Percentiles rank a stretch among this genome's conserved stretches.
Conservation (phyloP, 2,113 vertebrate species). For the Girardinichthys multiradiatus region DNA sequence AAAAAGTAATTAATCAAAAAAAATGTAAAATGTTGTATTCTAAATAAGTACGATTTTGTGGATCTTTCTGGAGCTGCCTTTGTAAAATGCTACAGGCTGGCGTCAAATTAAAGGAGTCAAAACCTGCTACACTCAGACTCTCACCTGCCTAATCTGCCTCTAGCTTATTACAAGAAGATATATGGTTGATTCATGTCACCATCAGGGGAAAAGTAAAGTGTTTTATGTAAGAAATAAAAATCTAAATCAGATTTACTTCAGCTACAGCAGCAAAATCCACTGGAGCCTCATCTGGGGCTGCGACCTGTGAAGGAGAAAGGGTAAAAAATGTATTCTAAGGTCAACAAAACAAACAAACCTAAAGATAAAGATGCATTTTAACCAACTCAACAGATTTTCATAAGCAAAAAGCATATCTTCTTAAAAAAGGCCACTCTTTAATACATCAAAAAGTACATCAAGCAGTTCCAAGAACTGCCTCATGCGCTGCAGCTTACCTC, state of each 20-base stretch:
- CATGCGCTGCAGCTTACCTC: not conserved
- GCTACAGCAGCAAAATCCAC: conserved; percentile 24
- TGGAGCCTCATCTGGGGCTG: conserved; percentile 33
- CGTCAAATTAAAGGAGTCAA: not conserved
- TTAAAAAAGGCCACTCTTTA: not conserved
- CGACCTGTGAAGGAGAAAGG: conserved; percentile 26
- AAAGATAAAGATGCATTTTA: not conserved
- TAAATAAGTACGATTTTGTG: too few species aligned
- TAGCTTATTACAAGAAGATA: not conserved
- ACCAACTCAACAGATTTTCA: not conserved
- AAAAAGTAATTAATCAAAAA: not conserved
- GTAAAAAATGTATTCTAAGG: not conserved
- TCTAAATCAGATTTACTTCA: conserved; percentile 53
- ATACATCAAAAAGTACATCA: not conserved
- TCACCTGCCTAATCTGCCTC: conserved; percentile 3
- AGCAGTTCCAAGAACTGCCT: conserved; percentile 1
- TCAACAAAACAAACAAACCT: not conserved
- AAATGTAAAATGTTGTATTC: not conserved
- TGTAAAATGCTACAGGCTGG: not conserved
- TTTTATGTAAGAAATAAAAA: conserved; percentile 6
- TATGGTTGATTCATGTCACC: not conserved
- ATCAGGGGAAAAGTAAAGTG: not conserved
- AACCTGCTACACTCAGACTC: not conserved
- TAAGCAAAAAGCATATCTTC: not conserved
- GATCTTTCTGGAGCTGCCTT: not conserved